Percentiles rank a stretch among this genome's conserved stretches.
These are phyloP conservation scores for Drosophila planitibia DNA, from an alignment of 2,888 invertebrate genomes.

Conservation along the genomic window DNA sequence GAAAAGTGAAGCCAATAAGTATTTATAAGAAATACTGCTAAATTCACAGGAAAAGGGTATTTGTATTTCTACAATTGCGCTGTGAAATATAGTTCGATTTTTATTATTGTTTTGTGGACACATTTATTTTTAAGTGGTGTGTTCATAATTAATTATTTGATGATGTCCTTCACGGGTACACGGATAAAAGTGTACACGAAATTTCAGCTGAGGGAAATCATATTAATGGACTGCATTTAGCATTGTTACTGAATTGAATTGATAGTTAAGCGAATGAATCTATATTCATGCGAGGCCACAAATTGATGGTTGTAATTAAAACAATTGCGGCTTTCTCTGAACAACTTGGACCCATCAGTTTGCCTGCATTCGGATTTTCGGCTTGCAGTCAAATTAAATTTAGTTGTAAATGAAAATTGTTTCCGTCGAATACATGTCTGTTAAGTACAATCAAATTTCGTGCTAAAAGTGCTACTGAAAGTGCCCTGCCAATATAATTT, in stretches of 20 bases:
- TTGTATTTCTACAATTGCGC: background rate
- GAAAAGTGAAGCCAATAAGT: background rate
- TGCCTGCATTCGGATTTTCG: background rate
- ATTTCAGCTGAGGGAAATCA: slow-evolving; percentile 19
- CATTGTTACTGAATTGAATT: slow-evolving; percentile 42
- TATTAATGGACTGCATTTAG: slow-evolving; percentile 50
- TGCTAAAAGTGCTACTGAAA: background rate
- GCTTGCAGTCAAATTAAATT: background rate
- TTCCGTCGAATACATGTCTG: background rate
- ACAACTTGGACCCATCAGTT: background rate
- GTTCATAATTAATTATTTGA: slow-evolving; percentile 51
- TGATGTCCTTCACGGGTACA: slow-evolving; percentile 32
- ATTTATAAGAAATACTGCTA: background rate
- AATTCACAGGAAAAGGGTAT: background rate
- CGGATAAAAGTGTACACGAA: background rate
- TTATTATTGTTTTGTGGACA: slow-evolving; percentile 2
- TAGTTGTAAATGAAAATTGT: background rate
- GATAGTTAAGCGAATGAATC: slow-evolving; percentile 37
- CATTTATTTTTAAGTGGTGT: slow-evolving; percentile 27
- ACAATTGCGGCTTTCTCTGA: slow-evolving; percentile 1
- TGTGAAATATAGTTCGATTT: background rate
- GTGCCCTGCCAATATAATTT: background rate
- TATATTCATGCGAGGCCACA: slow-evolving; percentile 6
- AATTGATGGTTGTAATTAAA: slow-evolving; percentile 33
- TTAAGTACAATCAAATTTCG: background rate